A percentile compares a stretch with the other conserved stretches of the same genome.
Conservation (phyloP, 37 sponge, comb jelly and placozoan species). For the Haliclona indistincta region DNA sequence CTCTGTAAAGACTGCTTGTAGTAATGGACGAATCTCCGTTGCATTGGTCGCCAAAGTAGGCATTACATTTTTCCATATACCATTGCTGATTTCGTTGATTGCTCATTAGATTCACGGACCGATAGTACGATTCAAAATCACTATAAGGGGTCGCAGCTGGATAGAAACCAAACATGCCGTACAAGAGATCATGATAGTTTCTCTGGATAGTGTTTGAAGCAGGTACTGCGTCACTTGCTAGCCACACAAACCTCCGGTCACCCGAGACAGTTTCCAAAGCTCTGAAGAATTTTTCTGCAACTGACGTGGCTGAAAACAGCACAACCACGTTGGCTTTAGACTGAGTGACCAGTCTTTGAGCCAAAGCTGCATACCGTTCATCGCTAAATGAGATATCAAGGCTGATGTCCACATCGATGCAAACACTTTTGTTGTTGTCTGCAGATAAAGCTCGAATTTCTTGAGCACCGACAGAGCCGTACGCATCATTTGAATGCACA, state of each 20-base stretch:
- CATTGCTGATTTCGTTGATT: constrained; percentile 59
- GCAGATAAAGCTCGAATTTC: constrained; percentile 46
- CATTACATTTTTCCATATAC: constrained; percentile 45
- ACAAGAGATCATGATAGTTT: constrained; percentile 8
- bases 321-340: constrained; percentile 56
- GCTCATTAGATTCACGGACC: constrained; percentile 40
- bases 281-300: constrained; percentile 17
- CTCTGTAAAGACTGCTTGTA: constrained; percentile 18
- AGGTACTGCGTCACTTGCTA: constrained; percentile 89
- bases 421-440: constrained; percentile 38
- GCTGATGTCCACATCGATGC: constrained; percentile 43
- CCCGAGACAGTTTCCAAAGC: not conserved
- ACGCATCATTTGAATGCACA: constrained; percentile 47
- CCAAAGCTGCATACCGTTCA: constrained; percentile 9
- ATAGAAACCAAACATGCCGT: constrained; percentile 28
- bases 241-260: constrained; percentile 54
- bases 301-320: constrained; percentile 37
- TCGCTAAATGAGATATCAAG: constrained; percentile 15
- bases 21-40: constrained; percentile 19
- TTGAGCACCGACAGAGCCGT: constrained; percentile 44
- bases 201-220: not conserved
- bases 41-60: not conserved
- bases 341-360: constrained; percentile 1
- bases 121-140: constrained; percentile 66
- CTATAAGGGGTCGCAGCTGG: constrained; percentile 37